phyloP scores from a whole-genome alignment of 2,888 invertebrate species.

The Lamellibrachia satsuma region DNA sequence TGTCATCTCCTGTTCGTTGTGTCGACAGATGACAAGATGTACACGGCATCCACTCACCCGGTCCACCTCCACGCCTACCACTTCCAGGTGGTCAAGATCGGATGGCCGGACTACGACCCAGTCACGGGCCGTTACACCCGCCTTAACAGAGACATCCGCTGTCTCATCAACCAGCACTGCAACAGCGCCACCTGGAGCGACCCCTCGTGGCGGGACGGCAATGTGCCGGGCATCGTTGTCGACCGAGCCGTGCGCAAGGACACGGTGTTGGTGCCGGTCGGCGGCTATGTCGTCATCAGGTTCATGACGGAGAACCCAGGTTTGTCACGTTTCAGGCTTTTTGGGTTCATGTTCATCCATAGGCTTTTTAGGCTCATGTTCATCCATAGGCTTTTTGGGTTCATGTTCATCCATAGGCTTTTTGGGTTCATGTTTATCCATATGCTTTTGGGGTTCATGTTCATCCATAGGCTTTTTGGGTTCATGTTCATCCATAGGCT shows the following conservation, averaged over 20 bases:
- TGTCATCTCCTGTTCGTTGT: not conserved
- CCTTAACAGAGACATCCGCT: conserved; percentile 34
- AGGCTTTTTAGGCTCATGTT: no score
- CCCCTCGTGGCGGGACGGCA: conserved; percentile 28
- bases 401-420: no score
- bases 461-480: no score
- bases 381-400: no score
- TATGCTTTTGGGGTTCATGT: no score
- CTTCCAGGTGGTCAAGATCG: conserved; percentile 37
- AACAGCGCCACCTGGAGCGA: conserved; percentile 31
- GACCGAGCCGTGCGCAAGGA: conserved; percentile 51
- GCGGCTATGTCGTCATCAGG: conserved; percentile 52
- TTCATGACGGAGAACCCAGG: conserved; percentile 33
- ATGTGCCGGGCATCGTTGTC: conserved; percentile 31
- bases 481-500: no score
- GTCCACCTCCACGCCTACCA: conserved; percentile 38
- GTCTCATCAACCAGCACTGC: not conserved
- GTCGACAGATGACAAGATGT: conserved; percentile 31
- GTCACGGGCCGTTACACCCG: conserved; percentile 37
- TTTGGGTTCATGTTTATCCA: not conserved
- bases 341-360: not conserved
- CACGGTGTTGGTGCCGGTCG: conserved; percentile 59
- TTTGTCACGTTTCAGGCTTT: not conserved
- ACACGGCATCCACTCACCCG: conserved; percentile 28
- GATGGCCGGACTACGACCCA: conserved; percentile 31